These are phyloP conservation scores for Lasiurus cinereus DNA, from an alignment of 2,113 vertebrate species.

Conservation along the genomic window DNA sequence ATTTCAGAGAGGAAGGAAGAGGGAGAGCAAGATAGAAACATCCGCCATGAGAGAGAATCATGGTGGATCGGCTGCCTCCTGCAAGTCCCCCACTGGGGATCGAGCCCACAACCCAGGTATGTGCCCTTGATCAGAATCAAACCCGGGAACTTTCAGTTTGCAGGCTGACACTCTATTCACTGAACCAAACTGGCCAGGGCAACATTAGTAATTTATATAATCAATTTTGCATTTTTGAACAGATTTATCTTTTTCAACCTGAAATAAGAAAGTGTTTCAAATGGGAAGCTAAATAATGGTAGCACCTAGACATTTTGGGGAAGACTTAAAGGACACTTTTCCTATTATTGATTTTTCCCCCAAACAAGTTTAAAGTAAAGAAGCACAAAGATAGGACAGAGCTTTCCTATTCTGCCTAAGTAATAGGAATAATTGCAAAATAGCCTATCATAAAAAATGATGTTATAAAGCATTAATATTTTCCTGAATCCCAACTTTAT, in stretches of 20 bases:
- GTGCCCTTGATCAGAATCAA: no score
- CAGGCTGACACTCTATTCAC: no score
- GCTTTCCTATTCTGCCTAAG: neutral
- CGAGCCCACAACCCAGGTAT: no score
- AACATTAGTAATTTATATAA: slow-evolving; percentile 28
- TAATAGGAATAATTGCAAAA: slow-evolving; percentile 33
- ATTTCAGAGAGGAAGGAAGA: no score
- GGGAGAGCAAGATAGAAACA: no score
- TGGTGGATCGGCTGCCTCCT: no score
- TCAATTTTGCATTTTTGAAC: neutral
- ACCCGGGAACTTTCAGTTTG: no score
- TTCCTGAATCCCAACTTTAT: neutral
- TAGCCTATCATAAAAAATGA: neutral
- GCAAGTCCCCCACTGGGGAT: no score
- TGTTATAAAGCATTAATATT: neutral
- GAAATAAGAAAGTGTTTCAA: neutral
- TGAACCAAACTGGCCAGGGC: no score
- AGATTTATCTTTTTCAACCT: neutral
- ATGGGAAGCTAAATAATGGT: neutral
- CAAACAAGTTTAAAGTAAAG: neutral
- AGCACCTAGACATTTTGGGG: neutral
- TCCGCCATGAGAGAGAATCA: no score
- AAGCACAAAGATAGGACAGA: neutral
- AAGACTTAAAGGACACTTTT: neutral
- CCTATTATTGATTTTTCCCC: neutral